Evolutionary conservation across 2,113 vertebrate species (phyloP).

Genomic region (Callipepla squamata): DNA sequence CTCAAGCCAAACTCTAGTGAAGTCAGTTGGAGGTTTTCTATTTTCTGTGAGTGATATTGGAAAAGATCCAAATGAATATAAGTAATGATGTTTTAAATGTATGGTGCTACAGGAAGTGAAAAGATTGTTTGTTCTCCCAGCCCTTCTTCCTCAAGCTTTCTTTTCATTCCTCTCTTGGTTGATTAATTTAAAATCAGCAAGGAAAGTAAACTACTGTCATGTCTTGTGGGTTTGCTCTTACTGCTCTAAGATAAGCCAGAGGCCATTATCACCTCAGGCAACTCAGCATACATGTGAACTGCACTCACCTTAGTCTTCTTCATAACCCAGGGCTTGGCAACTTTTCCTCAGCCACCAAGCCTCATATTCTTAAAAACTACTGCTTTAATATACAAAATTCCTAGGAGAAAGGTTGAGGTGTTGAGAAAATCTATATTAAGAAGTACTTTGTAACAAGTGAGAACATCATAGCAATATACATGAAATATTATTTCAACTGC

Average conservation of each 20-base stretch:
- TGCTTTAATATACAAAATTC: neutral
- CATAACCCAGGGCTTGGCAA: neutral
- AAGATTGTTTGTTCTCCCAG: neutral
- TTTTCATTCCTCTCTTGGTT: neutral
- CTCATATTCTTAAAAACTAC: neutral
- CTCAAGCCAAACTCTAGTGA: constrained; percentile 48
- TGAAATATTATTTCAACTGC: neutral
- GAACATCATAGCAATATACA: neutral
- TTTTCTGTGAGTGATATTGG: constrained; percentile 46
- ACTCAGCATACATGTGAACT: neutral
- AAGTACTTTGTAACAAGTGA: neutral
- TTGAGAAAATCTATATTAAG: neutral
- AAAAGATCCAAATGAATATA: constrained; percentile 38
- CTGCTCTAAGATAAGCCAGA: neutral
- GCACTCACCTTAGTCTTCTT: neutral
- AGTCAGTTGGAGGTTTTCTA: constrained; percentile 48
- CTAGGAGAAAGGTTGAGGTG: neutral
- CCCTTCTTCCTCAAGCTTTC: neutral
- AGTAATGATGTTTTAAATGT: constrained; percentile 33
- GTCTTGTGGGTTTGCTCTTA: neutral
- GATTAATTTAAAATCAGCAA: neutral
- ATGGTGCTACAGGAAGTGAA: neutral
- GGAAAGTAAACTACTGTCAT: neutral
- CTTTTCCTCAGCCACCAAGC: neutral
- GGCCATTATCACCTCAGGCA: neutral